Percentiles rank a stretch among this genome's conserved stretches.
Conservation (phyloP, 2,797 vertebrate genomes). For the Prunella strophiata region DNA sequence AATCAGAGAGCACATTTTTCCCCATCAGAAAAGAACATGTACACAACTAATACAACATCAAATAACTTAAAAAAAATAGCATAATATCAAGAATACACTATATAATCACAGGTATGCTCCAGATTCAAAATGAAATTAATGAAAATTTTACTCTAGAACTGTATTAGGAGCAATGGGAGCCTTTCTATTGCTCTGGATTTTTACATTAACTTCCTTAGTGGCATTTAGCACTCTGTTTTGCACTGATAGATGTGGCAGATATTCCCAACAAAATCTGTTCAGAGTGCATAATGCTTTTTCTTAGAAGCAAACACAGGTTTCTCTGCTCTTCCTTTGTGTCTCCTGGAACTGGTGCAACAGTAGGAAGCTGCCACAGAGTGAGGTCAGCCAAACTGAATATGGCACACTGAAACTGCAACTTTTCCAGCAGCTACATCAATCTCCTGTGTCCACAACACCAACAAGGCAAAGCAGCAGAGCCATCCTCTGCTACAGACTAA, state of each 20-base stretch:
- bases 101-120: neutral
- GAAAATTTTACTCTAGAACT: neutral
- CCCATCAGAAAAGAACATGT: neutral
- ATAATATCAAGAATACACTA: neutral
- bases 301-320: neutral
- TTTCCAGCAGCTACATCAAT: neutral
- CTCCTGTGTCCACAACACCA: neutral
- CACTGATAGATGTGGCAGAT: neutral
- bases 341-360: neutral
- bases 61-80: neutral
- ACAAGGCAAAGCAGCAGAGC: neutral
- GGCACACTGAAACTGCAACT: neutral
- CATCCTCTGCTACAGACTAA: neutral
- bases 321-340: neutral
- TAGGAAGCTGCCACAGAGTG: neutral
- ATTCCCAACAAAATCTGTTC: neutral
- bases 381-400: neutral
- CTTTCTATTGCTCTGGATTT: neutral
- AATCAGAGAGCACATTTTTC: neutral
- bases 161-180: neutral
- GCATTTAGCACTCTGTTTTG: neutral
- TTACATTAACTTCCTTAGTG: neutral
- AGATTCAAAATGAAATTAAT: neutral
- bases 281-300: neutral
- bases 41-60: neutral